Conservation (phyloP, 2,888 invertebrate species). For the Nemotelus nigrinus region DNA sequence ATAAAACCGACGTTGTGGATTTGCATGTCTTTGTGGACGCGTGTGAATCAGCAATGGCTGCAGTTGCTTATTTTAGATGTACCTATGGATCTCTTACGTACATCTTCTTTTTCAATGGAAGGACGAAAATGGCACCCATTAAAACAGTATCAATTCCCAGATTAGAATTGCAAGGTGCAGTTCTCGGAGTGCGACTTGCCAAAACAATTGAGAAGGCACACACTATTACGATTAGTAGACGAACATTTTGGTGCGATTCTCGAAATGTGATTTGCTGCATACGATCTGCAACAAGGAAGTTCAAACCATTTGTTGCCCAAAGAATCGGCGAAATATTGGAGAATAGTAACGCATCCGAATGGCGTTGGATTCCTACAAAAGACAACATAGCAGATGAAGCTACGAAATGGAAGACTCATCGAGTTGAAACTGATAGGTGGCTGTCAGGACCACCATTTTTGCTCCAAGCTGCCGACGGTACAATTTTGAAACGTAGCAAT, state of each 20-base stretch:
- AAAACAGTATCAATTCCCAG: conserved; percentile 45
- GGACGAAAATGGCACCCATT: conserved; percentile 43
- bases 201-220: not conserved
- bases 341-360: too few relatives aligned
- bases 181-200: conserved; percentile 45
- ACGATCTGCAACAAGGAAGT: too few relatives aligned
- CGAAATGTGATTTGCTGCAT: too few relatives aligned
- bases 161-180: conserved; percentile 49
- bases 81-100: not conserved
- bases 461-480: not conserved
- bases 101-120: conserved; percentile 47
- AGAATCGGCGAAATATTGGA: too few relatives aligned
- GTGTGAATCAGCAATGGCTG: not conserved
- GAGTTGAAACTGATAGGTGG: too few relatives aligned
- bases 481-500: not conserved
- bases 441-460: too few relatives aligned
- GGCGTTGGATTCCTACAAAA: too few relatives aligned
- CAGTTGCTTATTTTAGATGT: not conserved
- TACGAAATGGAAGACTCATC: too few relatives aligned
- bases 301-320: too few relatives aligned
- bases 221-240: too few relatives aligned
- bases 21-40: not conserved
- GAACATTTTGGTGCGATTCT: too few relatives aligned
- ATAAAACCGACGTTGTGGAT: not conserved
- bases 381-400: too few relatives aligned